A percentile compares a stretch with the other conserved stretches of the same genome.
These are phyloP conservation scores for Galemys pyrenaicus DNA, from an alignment of 2,113 vertebrate species.

Conservation along the genomic window DNA sequence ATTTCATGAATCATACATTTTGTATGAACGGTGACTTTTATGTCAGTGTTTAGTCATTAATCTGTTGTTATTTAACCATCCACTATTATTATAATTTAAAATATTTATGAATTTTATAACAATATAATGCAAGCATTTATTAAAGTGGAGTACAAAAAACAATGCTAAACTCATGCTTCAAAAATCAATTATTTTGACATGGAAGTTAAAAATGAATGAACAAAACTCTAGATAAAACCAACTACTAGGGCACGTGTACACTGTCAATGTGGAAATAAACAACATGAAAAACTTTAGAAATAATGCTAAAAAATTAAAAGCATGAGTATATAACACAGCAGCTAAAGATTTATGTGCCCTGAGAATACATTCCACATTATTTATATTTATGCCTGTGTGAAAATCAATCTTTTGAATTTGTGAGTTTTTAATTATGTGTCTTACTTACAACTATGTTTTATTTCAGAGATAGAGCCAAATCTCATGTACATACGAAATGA, in stretches of 20 bases:
- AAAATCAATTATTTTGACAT: constrained; percentile 8
- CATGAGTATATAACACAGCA: neutral
- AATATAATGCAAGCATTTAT: constrained; percentile 1
- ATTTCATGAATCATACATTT: constrained; percentile 24
- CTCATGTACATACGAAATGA: neutral
- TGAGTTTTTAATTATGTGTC: constrained; percentile 19
- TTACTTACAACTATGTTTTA: neutral
- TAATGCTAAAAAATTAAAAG: constrained; percentile 3
- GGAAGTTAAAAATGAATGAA: neutral
- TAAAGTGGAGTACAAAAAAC: neutral
- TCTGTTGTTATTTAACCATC: neutral
- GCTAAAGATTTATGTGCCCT: neutral
- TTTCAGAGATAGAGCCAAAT: neutral
- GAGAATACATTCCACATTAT: neutral
- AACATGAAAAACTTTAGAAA: neutral
- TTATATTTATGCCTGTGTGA: constrained; percentile 6
- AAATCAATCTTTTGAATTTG: constrained; percentile 38
- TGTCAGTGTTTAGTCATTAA: neutral
- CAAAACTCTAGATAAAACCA: constrained; percentile 46
- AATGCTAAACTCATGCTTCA: neutral
- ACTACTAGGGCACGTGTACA: neutral
- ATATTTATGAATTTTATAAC: neutral
- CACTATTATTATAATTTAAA: constrained; percentile 12
- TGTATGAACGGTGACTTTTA: neutral
- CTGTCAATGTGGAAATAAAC: neutral